Percentiles rank a stretch among this genome's conserved stretches.
Evolutionary conservation across 2,888 invertebrate species (phyloP).

Genomic region (Altica lythri): DNA sequence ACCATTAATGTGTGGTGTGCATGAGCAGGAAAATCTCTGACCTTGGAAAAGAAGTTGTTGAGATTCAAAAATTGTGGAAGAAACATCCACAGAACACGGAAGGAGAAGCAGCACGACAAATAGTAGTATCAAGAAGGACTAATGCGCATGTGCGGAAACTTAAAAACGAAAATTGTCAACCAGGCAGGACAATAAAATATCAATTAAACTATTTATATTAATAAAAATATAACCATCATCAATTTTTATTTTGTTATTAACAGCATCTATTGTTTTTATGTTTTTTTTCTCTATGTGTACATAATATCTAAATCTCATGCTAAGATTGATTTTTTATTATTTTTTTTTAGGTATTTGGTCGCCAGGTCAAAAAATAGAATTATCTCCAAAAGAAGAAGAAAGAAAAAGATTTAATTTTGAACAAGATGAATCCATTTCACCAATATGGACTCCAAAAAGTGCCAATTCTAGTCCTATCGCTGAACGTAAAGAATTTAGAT

Average conservation of each 20-base stretch:
- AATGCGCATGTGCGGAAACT: too few species aligned
- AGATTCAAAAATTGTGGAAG: too few species aligned
- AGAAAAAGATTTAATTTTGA: constrained; percentile 37
- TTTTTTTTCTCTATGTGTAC: neutral
- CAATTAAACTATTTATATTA: too few species aligned
- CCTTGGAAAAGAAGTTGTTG: too few species aligned
- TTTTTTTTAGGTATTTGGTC: constrained; percentile 62
- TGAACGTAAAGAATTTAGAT: constrained; percentile 78
- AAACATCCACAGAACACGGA: too few species aligned
- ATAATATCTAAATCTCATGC: neutral
- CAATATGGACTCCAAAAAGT: constrained; percentile 79
- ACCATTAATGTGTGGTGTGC: too few species aligned
- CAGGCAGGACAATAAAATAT: too few species aligned
- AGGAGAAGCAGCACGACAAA: too few species aligned
- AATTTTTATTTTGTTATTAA: constrained; percentile 15
- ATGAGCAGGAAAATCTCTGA: too few species aligned
- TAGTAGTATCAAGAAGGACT: too few species aligned
- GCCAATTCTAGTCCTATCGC: constrained; percentile 73
- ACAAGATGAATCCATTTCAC: constrained; percentile 64
- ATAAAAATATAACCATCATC: too few species aligned
- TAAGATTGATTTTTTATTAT: neutral
- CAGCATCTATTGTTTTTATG: neutral
- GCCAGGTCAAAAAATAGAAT: constrained; percentile 58
- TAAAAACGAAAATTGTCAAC: too few species aligned
- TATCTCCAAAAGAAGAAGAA: constrained; percentile 31